Percentiles rank a stretch among this genome's conserved stretches.
Conservation (phyloP, 1,140 invertebrate species). For the Hylyphantes graminicola region DNA sequence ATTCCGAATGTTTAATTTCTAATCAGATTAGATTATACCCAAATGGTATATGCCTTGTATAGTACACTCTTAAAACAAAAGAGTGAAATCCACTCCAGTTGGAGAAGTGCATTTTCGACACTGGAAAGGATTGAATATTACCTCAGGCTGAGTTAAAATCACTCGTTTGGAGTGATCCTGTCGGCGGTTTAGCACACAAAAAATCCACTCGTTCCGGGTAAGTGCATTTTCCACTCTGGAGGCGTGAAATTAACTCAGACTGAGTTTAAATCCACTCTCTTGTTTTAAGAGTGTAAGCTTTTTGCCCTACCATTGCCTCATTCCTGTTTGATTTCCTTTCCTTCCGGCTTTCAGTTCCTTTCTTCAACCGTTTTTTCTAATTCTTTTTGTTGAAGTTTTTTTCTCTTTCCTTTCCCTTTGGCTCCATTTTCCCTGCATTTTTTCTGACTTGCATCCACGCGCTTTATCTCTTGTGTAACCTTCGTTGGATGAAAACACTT, state of each 20-base stretch:
- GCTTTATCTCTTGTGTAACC: slow-evolving; percentile 35
- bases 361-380: slow-evolving; percentile 20
- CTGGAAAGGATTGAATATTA: too few relatives aligned
- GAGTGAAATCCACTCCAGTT: too few relatives aligned
- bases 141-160: too few relatives aligned
- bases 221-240: too few relatives aligned
- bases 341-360: slow-evolving; percentile 31
- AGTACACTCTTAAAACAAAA: too few relatives aligned
- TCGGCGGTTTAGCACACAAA: too few relatives aligned
- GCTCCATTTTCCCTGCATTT: background rate
- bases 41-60: slow-evolving; percentile 17
- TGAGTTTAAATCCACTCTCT: too few relatives aligned
- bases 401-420: slow-evolving; percentile 1
- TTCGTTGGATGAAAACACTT: slow-evolving; percentile 19
- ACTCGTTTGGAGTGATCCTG: too few relatives aligned
- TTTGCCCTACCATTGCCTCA: slow-evolving; percentile 1
- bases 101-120: too few relatives aligned
- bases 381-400: slow-evolving; percentile 25
- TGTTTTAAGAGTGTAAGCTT: too few relatives aligned
- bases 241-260: too few relatives aligned
- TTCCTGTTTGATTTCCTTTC: slow-evolving; percentile 44
- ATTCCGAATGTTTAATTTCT: background rate
- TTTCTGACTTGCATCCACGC: slow-evolving; percentile 31
- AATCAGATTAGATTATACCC: slow-evolving; percentile 41
- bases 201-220: too few relatives aligned